Base-by-base conservation (phyloP, 2,888 invertebrate genomes). In the Odontothrips loti region DNA sequence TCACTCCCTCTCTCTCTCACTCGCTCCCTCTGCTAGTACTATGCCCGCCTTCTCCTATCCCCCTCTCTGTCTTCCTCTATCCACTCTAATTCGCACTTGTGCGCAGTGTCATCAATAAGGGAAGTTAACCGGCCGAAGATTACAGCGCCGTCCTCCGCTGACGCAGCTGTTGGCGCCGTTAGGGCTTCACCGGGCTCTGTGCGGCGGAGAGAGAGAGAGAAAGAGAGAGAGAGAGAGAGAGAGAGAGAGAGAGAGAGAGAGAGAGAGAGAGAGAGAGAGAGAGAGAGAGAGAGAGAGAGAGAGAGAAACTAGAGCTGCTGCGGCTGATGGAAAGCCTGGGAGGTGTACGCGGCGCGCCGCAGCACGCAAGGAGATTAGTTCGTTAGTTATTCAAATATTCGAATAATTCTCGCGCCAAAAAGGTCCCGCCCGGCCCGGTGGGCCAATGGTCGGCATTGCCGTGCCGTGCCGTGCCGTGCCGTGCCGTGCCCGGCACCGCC, bases 381-480 rank as follows among this genome's bases (percentile, higher is more conserved):
- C 68, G 68, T 75, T 75, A 75, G 68, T 27, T 75, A 75, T 75
- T 75, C 68, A 75, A 75, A 75, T 75, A 75, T 75, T 75, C 68
- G 68, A 75, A 75, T 75, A 75, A 75, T 75, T 75, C 68, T 27
- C 68, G 68, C 68, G 68, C 68, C 68, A 75, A 75, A 23, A n/a
- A n/a, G 27, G 27, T 12, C 23, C 68, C 68, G 68, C 58, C 58
- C 6, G 58, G 58, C 58, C 58, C 34, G 58, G 15, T 15, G 20
- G 20, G 58, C 58, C 58, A 58, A 15, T 58, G 58, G 58, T 17
- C 20, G 20, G n/a, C n/a, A n/a, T n/a, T n/a, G n/a, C n/a, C n/a
- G n/a, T n/a, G n/a, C n/a, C n/a, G n/a, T n/a, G n/a, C n/a, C n/a
- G n/a, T n/a, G n/a, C n/a, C n/a, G n/a, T n/a, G n/a, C n/a, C n/a